A percentile compares a stretch with the other conserved stretches of the same genome.
Evolutionary conservation across 2,113 vertebrate species (phyloP).

Genomic region (Picathartes gymnocephalus): DNA sequence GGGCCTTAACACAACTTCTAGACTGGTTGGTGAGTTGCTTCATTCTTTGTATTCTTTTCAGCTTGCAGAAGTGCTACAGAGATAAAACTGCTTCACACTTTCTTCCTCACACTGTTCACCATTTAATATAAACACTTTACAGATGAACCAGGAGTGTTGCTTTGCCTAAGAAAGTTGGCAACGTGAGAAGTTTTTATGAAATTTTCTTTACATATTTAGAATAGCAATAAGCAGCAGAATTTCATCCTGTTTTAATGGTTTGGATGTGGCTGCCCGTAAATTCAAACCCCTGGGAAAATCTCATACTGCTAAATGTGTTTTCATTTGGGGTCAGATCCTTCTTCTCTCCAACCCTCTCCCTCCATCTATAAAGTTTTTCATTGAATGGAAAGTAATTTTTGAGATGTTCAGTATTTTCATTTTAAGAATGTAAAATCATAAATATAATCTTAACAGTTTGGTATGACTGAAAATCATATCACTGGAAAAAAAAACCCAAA

Average conservation of each 20-base stretch:
- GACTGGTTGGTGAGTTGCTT: neutral
- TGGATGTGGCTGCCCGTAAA: neutral
- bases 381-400: constrained; percentile 1
- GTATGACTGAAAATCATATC: neutral
- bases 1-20: neutral
- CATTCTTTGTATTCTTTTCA: neutral
- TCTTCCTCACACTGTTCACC: neutral
- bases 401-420: neutral
- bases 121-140: neutral
- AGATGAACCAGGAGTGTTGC: neutral
- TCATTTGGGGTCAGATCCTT: neutral
- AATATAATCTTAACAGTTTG: neutral
- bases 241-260: constrained; percentile 26
- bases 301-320: neutral
- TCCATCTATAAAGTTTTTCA: neutral
- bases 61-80: neutral
- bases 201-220: constrained; percentile 10
- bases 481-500: neutral
- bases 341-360: neutral
- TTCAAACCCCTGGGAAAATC: neutral
- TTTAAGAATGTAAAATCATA: neutral
- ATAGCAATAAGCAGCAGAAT: constrained; percentile 13
- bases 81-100: neutral
- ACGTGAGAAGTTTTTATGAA: neutral
- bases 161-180: neutral